Evolutionary conservation across 2,888 invertebrate species (phyloP).

Genomic region (Harmothoe impar): DNA sequence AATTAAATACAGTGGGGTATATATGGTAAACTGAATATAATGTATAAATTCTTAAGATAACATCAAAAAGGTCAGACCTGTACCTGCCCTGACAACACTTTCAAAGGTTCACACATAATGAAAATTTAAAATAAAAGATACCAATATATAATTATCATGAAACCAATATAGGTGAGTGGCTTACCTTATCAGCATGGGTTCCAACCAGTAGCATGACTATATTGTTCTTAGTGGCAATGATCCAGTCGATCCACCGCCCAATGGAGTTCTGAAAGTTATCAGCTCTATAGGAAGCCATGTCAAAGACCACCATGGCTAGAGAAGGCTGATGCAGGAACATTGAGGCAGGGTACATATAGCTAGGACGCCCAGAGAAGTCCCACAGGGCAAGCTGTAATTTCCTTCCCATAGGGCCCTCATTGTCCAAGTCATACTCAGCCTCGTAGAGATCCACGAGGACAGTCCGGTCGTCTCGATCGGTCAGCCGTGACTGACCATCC

Average conservation of each 20-base stretch:
- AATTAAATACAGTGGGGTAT: too few relatives aligned
- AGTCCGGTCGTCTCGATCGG: slow-evolving; percentile 76
- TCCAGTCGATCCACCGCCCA: slow-evolving; percentile 81
- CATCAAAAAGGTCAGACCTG: not conserved
- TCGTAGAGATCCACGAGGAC: slow-evolving; percentile 77
- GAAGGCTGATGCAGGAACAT: slow-evolving; percentile 80
- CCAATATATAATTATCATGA: too few relatives aligned
- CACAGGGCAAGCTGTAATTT: slow-evolving; percentile 68
- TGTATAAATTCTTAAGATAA: too few relatives aligned
- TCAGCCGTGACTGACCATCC: slow-evolving; percentile 80
- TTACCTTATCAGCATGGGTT: slow-evolving; percentile 77
- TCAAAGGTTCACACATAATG: too few relatives aligned
- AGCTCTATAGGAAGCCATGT: slow-evolving; percentile 77
- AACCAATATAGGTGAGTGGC: too few relatives aligned
- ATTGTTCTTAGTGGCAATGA: slow-evolving; percentile 80
- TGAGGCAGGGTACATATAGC: slow-evolving; percentile 78
- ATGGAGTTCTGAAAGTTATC: slow-evolving; percentile 77
- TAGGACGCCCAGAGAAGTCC: slow-evolving; percentile 81
- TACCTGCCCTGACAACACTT: too few relatives aligned
- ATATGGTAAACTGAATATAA: too few relatives aligned
- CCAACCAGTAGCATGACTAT: slow-evolving; percentile 79
- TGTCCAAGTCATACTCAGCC: slow-evolving; percentile 73
- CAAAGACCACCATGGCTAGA: slow-evolving; percentile 79
- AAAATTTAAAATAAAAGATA: too few relatives aligned
- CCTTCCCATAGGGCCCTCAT: slow-evolving; percentile 50